Evolutionary conservation across 1,140 invertebrate species (phyloP).

Genomic region (Apolygus lucorum): DNA sequence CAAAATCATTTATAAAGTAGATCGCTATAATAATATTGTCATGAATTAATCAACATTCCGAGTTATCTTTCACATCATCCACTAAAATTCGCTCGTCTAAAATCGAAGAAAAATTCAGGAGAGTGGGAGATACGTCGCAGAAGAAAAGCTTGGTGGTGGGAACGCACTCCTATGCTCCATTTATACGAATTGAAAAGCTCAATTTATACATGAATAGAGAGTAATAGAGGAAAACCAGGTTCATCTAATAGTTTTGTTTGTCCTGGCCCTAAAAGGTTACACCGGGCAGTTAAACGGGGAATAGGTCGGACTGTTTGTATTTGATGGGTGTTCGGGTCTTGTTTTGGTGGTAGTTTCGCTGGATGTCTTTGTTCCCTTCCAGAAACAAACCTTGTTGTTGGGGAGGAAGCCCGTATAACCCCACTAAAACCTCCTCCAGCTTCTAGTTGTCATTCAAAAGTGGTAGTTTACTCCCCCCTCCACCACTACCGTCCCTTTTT

Average conservation of each 20-base stretch:
- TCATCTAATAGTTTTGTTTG: slow-evolving; percentile 9
- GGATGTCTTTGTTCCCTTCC: slow-evolving; percentile 6
- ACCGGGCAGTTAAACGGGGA: not conserved
- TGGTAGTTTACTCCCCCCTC: slow-evolving; percentile 5
- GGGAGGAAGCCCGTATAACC: slow-evolving; percentile 4
- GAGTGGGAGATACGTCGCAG: no score
- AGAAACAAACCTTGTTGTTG: not conserved
- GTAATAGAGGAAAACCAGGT: not conserved
- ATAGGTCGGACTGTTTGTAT: slow-evolving; percentile 2
- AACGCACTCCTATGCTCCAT: no score
- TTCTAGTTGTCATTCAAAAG: slow-evolving; percentile 15
- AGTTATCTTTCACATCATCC: no score
- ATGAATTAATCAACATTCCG: no score
- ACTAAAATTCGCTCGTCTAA: no score
- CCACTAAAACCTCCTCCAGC: not conserved
- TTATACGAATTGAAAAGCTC: no score
- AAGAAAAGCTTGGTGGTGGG: no score
- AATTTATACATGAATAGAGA: no score
- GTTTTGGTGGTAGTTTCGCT: slow-evolving; percentile 7
- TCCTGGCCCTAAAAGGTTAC: not conserved
- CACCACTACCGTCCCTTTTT: not conserved
- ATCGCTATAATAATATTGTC: no score
- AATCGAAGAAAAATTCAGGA: no score
- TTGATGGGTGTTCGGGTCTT: slow-evolving; percentile 9
- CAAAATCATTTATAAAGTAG: no score